phyloP scores from a whole-genome alignment of 2,888 invertebrate species.

The Drosophila planitibia region DNA sequence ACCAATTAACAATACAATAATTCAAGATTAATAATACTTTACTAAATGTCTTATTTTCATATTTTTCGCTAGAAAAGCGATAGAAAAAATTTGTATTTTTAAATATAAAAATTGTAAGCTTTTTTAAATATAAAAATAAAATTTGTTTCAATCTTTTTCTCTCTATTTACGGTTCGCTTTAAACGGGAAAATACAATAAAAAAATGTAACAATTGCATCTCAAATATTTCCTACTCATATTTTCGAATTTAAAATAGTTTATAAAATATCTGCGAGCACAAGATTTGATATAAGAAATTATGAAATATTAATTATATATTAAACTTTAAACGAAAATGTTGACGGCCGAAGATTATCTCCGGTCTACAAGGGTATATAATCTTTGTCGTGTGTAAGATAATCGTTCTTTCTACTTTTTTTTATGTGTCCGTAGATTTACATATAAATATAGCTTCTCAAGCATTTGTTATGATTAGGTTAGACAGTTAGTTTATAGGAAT shows the following conservation, averaged over 20 bases:
- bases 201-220: not conserved
- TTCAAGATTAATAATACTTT: not conserved
- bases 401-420: not conserved
- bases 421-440: not conserved
- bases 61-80: not conserved
- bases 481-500: not conserved
- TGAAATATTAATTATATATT: not conserved
- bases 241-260: not conserved
- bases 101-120: too few species aligned
- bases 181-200: not conserved
- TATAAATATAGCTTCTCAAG: not conserved
- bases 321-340: not conserved
- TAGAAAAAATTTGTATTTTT: not conserved
- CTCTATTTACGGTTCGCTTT: not conserved
- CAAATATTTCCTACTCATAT: not conserved
- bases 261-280: not conserved
- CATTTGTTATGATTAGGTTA: not conserved
- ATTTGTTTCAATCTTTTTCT: too few species aligned
- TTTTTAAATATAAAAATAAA: too few species aligned
- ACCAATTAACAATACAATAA: not conserved
- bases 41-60: not conserved
- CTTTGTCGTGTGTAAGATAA: not conserved
- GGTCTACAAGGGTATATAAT: not conserved
- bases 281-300: too few species aligned
- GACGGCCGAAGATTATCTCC: not conserved